Conservation (phyloP, 2,113 vertebrate species). For the Callipepla californica region DNA sequence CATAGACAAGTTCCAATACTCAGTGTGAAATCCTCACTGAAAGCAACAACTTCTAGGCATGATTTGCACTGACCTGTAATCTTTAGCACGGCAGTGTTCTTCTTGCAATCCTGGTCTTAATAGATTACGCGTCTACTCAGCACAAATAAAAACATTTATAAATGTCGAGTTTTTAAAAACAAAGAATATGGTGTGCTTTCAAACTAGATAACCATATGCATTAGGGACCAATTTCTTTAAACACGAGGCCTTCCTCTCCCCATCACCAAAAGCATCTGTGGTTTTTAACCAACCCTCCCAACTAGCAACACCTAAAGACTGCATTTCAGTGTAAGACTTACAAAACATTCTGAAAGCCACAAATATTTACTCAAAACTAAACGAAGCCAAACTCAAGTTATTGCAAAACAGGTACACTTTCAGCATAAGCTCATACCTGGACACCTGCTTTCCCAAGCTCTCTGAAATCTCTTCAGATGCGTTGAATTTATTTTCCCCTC, state of each 20-base stretch:
- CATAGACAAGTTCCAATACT: background rate
- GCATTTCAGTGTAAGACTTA: background rate
- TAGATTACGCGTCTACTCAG: background rate
- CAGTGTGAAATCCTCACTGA: background rate
- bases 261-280: background rate
- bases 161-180: background rate
- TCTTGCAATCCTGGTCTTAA: background rate
- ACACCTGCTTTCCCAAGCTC: background rate
- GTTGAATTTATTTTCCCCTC: background rate
- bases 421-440: background rate
- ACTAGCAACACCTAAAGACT: rapidly evolving
- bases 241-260: background rate
- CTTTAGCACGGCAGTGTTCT: background rate
- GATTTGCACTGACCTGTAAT: background rate
- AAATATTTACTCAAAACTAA: background rate
- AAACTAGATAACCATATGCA: background rate
- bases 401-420: background rate
- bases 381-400: background rate
- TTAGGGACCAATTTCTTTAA: background rate
- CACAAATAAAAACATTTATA: background rate
- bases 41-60: background rate
- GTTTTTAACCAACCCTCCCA: background rate
- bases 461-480: background rate
- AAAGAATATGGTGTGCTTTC: background rate
- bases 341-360: background rate